phyloP scores from a whole-genome alignment of 2,113 vertebrate species.

The Nycticebus coucang region DNA sequence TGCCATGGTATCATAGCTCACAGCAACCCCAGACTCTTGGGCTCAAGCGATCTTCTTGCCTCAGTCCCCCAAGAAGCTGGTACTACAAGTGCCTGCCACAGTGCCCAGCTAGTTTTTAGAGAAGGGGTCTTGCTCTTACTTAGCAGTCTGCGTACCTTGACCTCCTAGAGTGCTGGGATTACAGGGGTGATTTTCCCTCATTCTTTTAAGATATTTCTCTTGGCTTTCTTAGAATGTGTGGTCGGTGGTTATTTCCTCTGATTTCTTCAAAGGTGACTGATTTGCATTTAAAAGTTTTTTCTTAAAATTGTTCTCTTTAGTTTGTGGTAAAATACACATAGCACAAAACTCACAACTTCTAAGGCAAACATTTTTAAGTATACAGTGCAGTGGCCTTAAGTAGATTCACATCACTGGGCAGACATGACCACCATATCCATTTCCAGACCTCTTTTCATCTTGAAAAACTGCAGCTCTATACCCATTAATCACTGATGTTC shows the following conservation, averaged over 20 bases:
- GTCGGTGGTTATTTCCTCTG: background rate
- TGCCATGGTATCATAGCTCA: no score
- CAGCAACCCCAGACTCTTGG: no score
- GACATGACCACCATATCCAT: rapidly evolving
- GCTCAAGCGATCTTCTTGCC: no score
- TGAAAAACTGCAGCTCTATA: background rate
- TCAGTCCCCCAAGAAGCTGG: no score
- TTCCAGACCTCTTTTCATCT: background rate
- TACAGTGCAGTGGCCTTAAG: rapidly evolving
- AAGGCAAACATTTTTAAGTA: no score
- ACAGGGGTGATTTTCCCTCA: no score
- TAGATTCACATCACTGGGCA: background rate
- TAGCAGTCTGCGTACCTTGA: no score
- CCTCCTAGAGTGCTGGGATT: no score
- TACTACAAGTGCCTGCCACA: no score
- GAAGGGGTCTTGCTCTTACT: no score
- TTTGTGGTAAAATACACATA: background rate
- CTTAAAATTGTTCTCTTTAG: background rate
- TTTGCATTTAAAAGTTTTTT: background rate
- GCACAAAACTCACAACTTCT: no score
- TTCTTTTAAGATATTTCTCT: background rate
- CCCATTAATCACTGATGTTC: rapidly evolving
- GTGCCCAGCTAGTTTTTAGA: no score
- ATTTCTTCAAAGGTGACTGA: background rate
- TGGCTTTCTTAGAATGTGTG: background rate